These are phyloP conservation scores for Parapsyche elsis DNA, from an alignment of 1,140 invertebrate genomes.

Conservation along the genomic window DNA sequence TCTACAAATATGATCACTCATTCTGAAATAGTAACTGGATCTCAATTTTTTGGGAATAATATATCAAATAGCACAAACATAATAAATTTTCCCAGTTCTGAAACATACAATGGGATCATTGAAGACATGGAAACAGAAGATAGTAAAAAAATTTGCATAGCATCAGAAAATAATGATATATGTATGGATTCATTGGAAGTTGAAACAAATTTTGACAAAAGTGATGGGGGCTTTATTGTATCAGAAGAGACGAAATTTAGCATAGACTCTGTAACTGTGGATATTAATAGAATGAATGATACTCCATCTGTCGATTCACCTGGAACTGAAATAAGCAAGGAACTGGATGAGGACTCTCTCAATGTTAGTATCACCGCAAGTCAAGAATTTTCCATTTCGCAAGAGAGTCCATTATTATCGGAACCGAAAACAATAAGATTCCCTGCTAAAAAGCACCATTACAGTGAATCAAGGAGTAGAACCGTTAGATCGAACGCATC, in stretches of 20 bases:
- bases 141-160: background rate
- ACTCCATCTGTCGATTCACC: constrained; percentile 63
- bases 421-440: constrained; percentile 84
- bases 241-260: constrained; percentile 50
- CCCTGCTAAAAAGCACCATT: constrained; percentile 69
- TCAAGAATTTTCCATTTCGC: constrained; percentile 52
- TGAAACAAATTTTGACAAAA: constrained; percentile 42
- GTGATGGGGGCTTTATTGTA: constrained; percentile 25
- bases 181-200: constrained; percentile 44
- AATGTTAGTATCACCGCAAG: constrained; percentile 60
- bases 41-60: background rate
- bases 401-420: constrained; percentile 76
- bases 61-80: too few species aligned
- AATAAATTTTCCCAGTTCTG: background rate
- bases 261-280: constrained; percentile 32
- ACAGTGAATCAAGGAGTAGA: constrained; percentile 57
- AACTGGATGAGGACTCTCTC: constrained; percentile 66
- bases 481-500: constrained; percentile 50
- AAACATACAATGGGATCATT: background rate
- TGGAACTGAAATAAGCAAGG: constrained; percentile 65
- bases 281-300: constrained; percentile 37
- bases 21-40: background rate
- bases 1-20: background rate
- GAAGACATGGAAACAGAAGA: constrained; percentile 8
- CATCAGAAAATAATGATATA: background rate